phyloP scores from a whole-genome alignment of 2,113 vertebrate species.

The Columba livia region DNA sequence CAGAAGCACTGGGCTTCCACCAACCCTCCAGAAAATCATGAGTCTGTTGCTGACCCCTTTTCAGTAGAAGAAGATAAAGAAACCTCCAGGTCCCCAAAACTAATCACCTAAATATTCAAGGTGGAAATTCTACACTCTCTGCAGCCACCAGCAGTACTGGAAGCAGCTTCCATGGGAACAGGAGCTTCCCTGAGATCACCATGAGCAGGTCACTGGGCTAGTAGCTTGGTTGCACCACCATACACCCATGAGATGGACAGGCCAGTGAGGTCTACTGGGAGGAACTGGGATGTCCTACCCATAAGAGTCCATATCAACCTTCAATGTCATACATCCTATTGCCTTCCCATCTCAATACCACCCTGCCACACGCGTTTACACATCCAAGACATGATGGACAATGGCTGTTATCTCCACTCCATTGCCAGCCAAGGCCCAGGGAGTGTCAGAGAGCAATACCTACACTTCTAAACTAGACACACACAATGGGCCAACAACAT shows the following conservation, averaged over 20 bases:
- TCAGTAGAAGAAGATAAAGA: background rate
- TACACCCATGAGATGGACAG: background rate
- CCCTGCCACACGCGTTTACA: fast-evolving
- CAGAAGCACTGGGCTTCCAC: background rate
- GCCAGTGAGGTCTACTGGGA: background rate
- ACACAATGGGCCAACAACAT: background rate
- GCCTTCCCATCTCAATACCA: background rate
- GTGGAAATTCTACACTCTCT: background rate
- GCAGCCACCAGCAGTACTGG: background rate
- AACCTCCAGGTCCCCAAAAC: background rate
- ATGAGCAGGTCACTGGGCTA: background rate
- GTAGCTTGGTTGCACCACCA: background rate
- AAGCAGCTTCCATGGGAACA: background rate
- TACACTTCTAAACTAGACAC: background rate
- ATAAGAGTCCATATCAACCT: background rate
- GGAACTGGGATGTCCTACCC: background rate
- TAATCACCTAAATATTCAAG: background rate
- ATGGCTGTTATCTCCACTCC: background rate
- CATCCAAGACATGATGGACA: background rate
- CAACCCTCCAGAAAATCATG: background rate
- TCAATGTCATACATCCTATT: background rate
- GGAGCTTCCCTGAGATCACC: background rate
- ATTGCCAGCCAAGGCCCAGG: background rate
- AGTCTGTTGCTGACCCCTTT: background rate
- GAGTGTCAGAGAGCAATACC: background rate